Percentiles rank a stretch among this genome's conserved stretches.
phyloP scores from a whole-genome alignment of 30 jellyfish, hydroid and myxozoan genomes.

The Cassiopea xamachana region DNA sequence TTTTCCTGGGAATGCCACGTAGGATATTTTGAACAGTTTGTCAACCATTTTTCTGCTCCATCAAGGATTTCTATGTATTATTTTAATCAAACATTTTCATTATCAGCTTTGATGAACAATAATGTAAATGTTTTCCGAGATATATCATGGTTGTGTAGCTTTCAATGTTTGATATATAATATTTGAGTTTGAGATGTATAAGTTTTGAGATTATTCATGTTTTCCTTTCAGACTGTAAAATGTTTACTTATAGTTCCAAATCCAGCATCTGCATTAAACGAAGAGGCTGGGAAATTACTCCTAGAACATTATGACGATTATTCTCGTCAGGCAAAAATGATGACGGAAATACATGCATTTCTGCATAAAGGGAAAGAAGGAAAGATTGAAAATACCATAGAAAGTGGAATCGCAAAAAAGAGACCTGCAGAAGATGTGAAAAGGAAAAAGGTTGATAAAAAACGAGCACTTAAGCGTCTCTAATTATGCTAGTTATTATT shows the following conservation, averaged over 20 bases:
- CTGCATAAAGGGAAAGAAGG: slow-evolving; percentile 45
- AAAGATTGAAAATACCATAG: slow-evolving; percentile 21
- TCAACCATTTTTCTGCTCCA: no score
- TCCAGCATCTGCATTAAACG: slow-evolving; percentile 98
- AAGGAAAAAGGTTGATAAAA: slow-evolving; percentile 87
- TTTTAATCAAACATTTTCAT: no score
- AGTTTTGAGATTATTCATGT: neutral
- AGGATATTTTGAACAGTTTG: no score
- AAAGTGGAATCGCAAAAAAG: slow-evolving; percentile 60
- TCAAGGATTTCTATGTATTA: no score
- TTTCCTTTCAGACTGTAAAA: slow-evolving; percentile 83
- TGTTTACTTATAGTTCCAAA: slow-evolving; percentile 93
- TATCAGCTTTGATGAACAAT: no score
- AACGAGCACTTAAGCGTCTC: slow-evolving; percentile 91
- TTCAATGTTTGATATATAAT: no score
- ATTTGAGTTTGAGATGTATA: no score
- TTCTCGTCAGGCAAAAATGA: slow-evolving; percentile 96
- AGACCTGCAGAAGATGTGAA: slow-evolving; percentile 90
- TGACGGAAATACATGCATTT: slow-evolving; percentile 94
- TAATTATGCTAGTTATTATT: slow-evolving; percentile 14
- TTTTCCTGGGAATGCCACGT: no score
- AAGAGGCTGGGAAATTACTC: slow-evolving; percentile 96
- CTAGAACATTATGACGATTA: slow-evolving; percentile 95
- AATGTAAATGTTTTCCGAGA: no score
- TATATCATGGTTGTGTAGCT: no score